phyloP scores from a whole-genome alignment of 2,888 invertebrate species.

The Cylindroiulus punctatus region DNA sequence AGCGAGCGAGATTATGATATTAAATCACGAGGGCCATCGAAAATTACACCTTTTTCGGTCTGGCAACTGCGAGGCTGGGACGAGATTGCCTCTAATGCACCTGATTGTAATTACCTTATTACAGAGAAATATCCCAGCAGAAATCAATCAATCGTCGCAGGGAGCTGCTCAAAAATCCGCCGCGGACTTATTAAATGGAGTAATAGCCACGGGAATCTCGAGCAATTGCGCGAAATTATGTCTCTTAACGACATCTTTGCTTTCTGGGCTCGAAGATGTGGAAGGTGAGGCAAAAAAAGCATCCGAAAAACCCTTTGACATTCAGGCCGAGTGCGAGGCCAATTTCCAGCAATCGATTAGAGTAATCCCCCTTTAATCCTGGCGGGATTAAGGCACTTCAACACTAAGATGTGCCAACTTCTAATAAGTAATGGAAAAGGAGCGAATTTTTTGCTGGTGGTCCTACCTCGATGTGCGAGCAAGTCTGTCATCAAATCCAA shows the following conservation, averaged over 20 bases:
- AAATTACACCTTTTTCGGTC: constrained; percentile 1
- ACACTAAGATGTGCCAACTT: constrained; percentile 38
- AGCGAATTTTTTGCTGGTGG: not conserved
- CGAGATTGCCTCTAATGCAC: constrained; percentile 8
- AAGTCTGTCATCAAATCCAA: constrained; percentile 8
- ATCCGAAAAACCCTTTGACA: constrained; percentile 38
- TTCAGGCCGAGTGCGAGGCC: constrained; percentile 20
- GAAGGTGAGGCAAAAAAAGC: not conserved
- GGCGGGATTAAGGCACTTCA: constrained; percentile 34
- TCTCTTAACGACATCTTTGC: constrained; percentile 12
- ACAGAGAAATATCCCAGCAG: not conserved
- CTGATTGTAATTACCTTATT: constrained; percentile 42
- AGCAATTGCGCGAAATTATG: not conserved
- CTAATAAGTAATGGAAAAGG: constrained; percentile 20
- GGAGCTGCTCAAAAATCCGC: not conserved
- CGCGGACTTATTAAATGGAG: not conserved
- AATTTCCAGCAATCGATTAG: constrained; percentile 38
- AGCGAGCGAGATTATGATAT: constrained; percentile 23
- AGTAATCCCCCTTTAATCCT: constrained; percentile 33
- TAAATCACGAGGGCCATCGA: constrained; percentile 16
- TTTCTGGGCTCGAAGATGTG: not conserved
- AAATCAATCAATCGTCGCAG: constrained; percentile 35
- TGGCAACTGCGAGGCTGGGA: not conserved
- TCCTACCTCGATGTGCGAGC: not conserved
- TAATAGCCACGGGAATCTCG: not conserved